Percentiles rank a stretch among this genome's conserved stretches.
These are phyloP conservation scores for Hedychridium roseum DNA, from an alignment of 2,888 invertebrate genomes.

Conservation along the genomic window DNA sequence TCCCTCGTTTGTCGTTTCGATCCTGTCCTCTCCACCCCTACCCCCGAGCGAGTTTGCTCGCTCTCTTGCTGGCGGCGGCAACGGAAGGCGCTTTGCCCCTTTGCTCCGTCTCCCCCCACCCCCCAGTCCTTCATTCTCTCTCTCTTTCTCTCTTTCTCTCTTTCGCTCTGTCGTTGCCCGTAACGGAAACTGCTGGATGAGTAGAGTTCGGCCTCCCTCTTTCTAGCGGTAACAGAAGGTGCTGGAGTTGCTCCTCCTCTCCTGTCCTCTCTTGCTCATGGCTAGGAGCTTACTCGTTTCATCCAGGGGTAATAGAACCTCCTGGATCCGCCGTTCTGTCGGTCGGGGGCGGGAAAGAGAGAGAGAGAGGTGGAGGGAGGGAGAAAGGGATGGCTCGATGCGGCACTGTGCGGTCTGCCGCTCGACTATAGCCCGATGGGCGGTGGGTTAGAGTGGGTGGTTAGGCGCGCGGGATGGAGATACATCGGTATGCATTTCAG, in stretches of 20 bases:
- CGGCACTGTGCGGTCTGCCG: slow-evolving; percentile 9
- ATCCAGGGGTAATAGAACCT: too few species aligned
- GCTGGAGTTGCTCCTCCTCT: slow-evolving; percentile 27
- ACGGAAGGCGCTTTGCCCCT: slow-evolving; percentile 1
- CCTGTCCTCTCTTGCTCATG: slow-evolving; percentile 2
- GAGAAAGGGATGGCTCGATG: slow-evolving; percentile 5
- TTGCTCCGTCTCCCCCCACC: too few species aligned
- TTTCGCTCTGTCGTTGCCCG: slow-evolving; percentile 3
- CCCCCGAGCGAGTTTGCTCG: background rate
- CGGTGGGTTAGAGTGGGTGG: slow-evolving; percentile 5
- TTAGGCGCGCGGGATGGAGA: slow-evolving; percentile 34
- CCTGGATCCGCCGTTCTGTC: too few species aligned
- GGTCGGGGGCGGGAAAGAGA: slow-evolving; percentile 6
- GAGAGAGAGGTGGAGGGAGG: background rate
- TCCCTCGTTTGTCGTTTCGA: too few species aligned
- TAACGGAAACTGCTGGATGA: too few species aligned
- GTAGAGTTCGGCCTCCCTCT: too few species aligned
- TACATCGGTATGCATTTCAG: slow-evolving; percentile 61
- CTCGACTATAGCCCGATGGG: slow-evolving; percentile 4
- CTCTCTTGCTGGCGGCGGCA: too few species aligned
- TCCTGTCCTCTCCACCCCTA: background rate
- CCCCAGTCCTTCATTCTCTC: slow-evolving; percentile 3
- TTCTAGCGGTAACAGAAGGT: slow-evolving; percentile 38
- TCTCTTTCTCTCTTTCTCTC: slow-evolving; percentile 3
- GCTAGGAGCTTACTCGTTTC: too few species aligned